These are phyloP conservation scores for Acleris holmiana DNA, from an alignment of 2,888 invertebrate genomes.

Conservation along the genomic window DNA sequence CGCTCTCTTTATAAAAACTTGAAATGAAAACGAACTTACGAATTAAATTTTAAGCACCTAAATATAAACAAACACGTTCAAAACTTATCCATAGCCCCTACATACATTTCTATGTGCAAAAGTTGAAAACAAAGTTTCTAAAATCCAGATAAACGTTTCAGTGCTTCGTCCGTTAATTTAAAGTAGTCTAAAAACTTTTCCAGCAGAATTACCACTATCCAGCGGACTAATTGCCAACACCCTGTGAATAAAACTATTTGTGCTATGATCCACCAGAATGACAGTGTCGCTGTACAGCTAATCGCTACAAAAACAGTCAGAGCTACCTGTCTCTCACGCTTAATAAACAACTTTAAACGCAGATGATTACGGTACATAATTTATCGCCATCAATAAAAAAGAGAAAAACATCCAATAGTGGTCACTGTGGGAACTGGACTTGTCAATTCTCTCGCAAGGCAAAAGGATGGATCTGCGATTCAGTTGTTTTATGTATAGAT, in stretches of 20 bases:
- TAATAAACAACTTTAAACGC: conserved; percentile 6
- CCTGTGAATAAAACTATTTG: conserved; percentile 8
- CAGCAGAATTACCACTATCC: no score
- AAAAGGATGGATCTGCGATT: background rate
- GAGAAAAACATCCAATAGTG: conserved; percentile 25
- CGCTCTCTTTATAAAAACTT: no score
- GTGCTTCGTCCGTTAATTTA: no score
- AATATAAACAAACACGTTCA: no score
- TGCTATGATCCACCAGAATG: conserved; percentile 4
- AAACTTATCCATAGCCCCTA: no score
- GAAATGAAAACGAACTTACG: no score
- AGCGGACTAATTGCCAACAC: conserved; percentile 3
- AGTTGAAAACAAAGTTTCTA: no score
- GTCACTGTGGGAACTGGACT: conserved; percentile 48
- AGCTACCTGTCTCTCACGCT: conserved; percentile 2
- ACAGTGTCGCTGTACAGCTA: conserved; percentile 1
- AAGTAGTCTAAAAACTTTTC: background rate
- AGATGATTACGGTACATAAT: conserved; percentile 1
- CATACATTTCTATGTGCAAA: no score
- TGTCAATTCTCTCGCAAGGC: background rate
- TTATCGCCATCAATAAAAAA: conserved; percentile 5
- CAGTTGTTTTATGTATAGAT: background rate
- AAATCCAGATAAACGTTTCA: no score
- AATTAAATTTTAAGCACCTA: no score
- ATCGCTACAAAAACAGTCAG: conserved; percentile 11